Conservation (phyloP, 2,113 vertebrate genomes). For the Amphiprion percula region DNA sequence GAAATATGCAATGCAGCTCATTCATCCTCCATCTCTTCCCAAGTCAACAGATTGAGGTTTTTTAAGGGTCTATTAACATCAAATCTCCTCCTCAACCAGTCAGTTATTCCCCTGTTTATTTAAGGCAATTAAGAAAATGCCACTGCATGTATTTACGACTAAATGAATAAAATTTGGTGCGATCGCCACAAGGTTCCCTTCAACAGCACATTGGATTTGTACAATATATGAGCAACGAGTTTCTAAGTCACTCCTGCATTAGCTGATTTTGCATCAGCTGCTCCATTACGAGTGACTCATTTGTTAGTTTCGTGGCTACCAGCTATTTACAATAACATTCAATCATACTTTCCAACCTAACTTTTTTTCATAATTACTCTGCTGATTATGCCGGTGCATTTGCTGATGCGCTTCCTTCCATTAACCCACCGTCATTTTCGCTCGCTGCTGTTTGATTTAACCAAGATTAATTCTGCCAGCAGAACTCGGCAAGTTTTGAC, state of each 20-base stretch:
- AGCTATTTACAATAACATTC: constrained; percentile 19
- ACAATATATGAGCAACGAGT: background rate
- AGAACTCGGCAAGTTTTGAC: constrained; percentile 3
- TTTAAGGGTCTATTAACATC: constrained; percentile 57
- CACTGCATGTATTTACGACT: constrained; percentile 48
- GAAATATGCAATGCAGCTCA: constrained; percentile 35
- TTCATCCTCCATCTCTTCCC: constrained; percentile 56
- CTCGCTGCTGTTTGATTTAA: background rate
- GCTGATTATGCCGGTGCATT: constrained; percentile 9
- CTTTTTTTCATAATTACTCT: constrained; percentile 7
- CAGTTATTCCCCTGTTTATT: constrained; percentile 56
- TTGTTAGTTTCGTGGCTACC: constrained; percentile 23
- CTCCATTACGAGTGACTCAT: constrained; percentile 6
- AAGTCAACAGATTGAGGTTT: constrained; percentile 62
- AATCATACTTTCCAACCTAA: constrained; percentile 19
- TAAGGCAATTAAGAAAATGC: constrained; percentile 48
- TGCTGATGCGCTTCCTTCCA: background rate
- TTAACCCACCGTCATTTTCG: background rate
- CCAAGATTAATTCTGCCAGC: background rate
- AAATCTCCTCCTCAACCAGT: constrained; percentile 36
- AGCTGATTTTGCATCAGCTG: constrained; percentile 9
- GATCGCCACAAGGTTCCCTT: background rate
- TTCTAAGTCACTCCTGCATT: background rate
- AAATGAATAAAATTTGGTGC: background rate
- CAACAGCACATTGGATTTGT: background rate